phyloP scores from a whole-genome alignment of 2,888 invertebrate species.

The Pinctada fucata region DNA sequence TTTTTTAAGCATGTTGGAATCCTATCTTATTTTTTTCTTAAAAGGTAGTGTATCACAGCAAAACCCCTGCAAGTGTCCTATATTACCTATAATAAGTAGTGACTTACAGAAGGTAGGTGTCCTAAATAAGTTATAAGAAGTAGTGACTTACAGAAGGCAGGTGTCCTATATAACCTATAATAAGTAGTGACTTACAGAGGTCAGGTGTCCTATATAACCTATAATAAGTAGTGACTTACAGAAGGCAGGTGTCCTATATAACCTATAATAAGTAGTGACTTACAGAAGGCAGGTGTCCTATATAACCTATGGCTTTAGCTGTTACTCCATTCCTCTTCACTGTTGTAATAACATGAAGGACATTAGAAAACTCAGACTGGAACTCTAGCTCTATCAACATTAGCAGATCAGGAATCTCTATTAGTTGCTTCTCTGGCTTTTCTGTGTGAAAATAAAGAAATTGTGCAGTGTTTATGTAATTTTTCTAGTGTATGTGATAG shows the following conservation, averaged over 20 bases:
- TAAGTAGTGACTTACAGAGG: too few relatives aligned
- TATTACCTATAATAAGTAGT: too few relatives aligned
- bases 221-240: slow-evolving; percentile 33
- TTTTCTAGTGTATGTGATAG: too few relatives aligned
- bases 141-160: slow-evolving; percentile 34
- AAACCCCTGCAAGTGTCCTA: too few relatives aligned
- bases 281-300: slow-evolving; percentile 55
- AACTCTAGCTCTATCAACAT: slow-evolving; percentile 57
- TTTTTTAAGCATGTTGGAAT: too few relatives aligned
- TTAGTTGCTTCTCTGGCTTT: slow-evolving; percentile 49
- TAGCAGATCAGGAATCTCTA: slow-evolving; percentile 48
- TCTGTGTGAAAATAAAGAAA: slow-evolving; percentile 42
- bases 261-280: slow-evolving; percentile 8
- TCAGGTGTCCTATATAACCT: too few relatives aligned
- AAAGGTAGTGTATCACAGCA: slow-evolving; percentile 33
- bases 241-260: too few relatives aligned
- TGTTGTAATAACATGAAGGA: slow-evolving; percentile 56
- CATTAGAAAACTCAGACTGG: slow-evolving; percentile 67
- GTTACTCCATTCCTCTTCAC: slow-evolving; percentile 54
- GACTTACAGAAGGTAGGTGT: too few relatives aligned
- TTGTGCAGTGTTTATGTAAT: background rate
- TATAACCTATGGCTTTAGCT: slow-evolving; percentile 48
- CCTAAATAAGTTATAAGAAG: too few relatives aligned
- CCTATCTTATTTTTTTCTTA: too few relatives aligned
- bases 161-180: too few relatives aligned